Evolutionary conservation across 2,797 vertebrate genomes (phyloP), one percentile per base, ranked within the genome.

Genomic region (Urosaurus nigricauda): DNA sequence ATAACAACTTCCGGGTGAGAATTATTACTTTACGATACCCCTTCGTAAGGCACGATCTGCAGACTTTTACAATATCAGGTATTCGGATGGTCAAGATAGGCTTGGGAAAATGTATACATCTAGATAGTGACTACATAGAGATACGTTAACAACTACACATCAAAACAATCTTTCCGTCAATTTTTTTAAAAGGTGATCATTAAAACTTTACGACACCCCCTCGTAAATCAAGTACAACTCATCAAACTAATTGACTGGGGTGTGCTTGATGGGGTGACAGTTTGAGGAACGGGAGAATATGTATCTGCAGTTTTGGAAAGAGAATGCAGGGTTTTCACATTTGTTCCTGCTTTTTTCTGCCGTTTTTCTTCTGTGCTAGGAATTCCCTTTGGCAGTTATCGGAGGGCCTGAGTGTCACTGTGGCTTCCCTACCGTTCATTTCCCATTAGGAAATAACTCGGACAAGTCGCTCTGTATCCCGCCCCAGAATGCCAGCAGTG

Each of bases 361-460:
- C 16, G 65, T 32, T 68, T 32, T 90, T 29, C 14, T 87, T 47
- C 51, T n/a, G 6, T 1, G 4, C 74, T 80, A 99, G 99, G 99
- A 99, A 96, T 98, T 99, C 89, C 98, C 98, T 1, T 85, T 99
- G 96, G 98, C 98, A 1, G 95, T 98, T 92, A 93, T 99, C 92
- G 95, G 94, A 88, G 96, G 95, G 86, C 96, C 84, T 70, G 96
- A 97, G 75, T 99, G 99, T 92, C 98, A 98, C 96, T 99, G 99
- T 0, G 98, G 98, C 0, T 98, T 96, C 94, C 97, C 98, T 56
- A 98, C 98, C 0, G 91, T 97, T 47, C 93, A 96, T 74, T 98
- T 99, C 94, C 95, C 95, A 1, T 96, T 98, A 90, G 97, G 81
- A 51, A 94, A 97, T 19, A 93, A 95, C 1, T 86, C 93, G 0